Base-by-base conservation (phyloP, 2,797 vertebrate species). In the Morelia viridis region DNA sequence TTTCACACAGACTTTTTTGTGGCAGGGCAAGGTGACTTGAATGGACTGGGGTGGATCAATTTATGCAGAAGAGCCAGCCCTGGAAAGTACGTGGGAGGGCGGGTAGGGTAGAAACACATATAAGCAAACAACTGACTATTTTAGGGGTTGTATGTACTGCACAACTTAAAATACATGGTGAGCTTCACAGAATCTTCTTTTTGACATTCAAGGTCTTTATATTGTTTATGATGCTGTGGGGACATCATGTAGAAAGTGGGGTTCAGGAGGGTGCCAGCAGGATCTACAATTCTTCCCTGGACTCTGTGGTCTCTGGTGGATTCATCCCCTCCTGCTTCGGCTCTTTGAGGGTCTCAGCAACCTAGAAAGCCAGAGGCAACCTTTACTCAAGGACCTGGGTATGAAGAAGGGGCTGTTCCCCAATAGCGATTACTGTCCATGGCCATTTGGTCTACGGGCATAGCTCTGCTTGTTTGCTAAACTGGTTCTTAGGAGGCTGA, bases 231-330 rank as follows among this genome's bases (percentile, higher is more conserved):
- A 28, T 0, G 19, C n/a, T 7, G 28, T 22, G 61, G 61, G 41
- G 61, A 7, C 15, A 46, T 85, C 87, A 11, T 80, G 26, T 10
- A 28, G 87, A 17, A 64, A 13, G 28, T 2, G 50, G 10, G 41
- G n/a, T 41, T 35, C 11, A 0, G 19, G 35, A 60, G 68, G 12
- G 5, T 6, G 31, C 28, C 84, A 5, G 26, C 50, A 5, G n/a
- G 24, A 12, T n/a, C 28, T 65, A 97, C 80, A 97, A 1, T 85
- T 97, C 96, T 6, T 96, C 95, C 86, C 95, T 94, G 17, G 89
- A 1, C 15, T 92, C 94, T 0, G 80, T 65, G 0, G 26, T 4
- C 6, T 0, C 64, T 0, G 1, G 26, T 0, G 0, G 50, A 12
- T 68, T 87, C 0, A 0, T 76, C 0, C 92, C 58, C 19, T 91